These are phyloP conservation scores for Diphyllodes magnificus DNA, from an alignment of 2,113 vertebrate genomes.

Conservation along the genomic window DNA sequence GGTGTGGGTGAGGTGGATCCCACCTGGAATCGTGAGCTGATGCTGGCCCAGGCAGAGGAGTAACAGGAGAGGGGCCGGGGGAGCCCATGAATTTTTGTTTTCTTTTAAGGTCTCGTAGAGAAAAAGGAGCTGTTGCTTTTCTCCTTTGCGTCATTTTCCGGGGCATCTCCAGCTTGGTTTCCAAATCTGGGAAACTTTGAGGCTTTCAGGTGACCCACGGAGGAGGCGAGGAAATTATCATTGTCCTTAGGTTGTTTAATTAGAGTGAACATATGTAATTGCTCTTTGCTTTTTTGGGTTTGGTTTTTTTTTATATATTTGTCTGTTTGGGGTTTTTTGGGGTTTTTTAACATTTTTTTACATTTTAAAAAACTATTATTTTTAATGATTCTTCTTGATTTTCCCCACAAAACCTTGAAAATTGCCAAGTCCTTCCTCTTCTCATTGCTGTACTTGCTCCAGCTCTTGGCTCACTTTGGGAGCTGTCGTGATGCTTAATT, in stretches of 20 bases:
- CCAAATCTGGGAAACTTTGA: background rate
- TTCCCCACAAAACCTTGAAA: background rate
- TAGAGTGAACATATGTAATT: background rate
- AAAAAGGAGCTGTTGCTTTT: background rate
- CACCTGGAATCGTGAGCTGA: background rate
- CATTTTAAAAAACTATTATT: background rate
- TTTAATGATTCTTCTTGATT: background rate
- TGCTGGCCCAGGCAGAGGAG: background rate
- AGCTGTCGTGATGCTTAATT: background rate
- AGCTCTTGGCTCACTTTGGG: background rate
- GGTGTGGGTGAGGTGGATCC: background rate
- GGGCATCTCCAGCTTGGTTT: background rate
- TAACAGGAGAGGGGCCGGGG: fast-evolving
- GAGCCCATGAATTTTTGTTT: background rate
- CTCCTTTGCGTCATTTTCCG: background rate
- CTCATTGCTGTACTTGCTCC: fast-evolving
- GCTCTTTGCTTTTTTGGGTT: background rate
- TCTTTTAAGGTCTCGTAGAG: background rate
- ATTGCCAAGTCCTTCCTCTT: background rate
- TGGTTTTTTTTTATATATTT: background rate
- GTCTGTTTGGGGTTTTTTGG: fast-evolving
- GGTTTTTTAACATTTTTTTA: fast-evolving
- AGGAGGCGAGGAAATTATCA: background rate
- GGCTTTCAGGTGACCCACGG: background rate
- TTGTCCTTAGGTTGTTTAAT: background rate